Base-by-base conservation (phyloP, 2,113 vertebrate species). In the Pteruthius melanotis region DNA sequence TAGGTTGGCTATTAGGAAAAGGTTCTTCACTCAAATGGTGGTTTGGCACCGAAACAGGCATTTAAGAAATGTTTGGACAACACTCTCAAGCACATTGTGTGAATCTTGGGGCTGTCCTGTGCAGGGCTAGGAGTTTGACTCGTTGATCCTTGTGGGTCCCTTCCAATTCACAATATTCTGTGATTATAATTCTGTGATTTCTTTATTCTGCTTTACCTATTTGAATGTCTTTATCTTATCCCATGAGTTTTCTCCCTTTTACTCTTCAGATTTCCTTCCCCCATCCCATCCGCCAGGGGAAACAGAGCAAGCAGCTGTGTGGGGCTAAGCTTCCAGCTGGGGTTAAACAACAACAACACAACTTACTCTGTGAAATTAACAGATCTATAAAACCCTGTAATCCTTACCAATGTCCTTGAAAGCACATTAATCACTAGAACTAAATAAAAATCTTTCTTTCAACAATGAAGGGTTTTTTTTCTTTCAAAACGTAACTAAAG, bases 211-310 rank as follows among this genome's bases (percentile, higher is more conserved):
- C 18, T 75, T 77, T 49, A 88, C 18, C n/a, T 12, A 17, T 37
- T 54, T 14, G 70, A 30, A 7, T 42, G 26, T 9, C 17, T 75
- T 57, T 44, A 65, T 65, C 33, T 91, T 54, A 91, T 20, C 14
- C 33, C 70, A 52, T 0, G 1, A 33, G 14, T 70, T 78, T 82
- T 75, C 31, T 70, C 40, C 65, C 47, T 70, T 57, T 44, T 37
- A n/a, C n/a, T 22, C 7, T 44, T 64, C 33, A 2, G 7, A 53
- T 26, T 57, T 40, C 33, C 56, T 70, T 39, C 19, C 24, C 23
- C 24, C 7, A 47, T 44, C 12, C 11, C 28, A 63, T 42, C 44
- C 27, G 26, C 69, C 2, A 0, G 1, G 17, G 16, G 7, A 7
- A 40, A 33, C 7, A 10, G 7, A 45, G 15, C 2, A 3, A 85